phyloP scores from a whole-genome alignment of 2,888 invertebrate species.

The Agriopis leucophaearia region DNA sequence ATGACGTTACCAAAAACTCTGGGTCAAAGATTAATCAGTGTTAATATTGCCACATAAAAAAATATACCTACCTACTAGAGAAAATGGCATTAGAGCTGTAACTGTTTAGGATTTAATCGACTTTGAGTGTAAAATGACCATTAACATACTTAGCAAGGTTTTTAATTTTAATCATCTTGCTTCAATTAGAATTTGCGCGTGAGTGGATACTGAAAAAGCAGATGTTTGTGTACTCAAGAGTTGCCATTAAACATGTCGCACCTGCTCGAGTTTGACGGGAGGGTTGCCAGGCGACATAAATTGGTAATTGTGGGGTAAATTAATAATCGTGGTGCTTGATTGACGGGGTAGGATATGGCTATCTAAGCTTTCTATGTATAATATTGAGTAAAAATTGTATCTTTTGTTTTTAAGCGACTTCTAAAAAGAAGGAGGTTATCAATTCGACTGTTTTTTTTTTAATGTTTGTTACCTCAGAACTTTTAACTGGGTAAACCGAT shows the following conservation, averaged over 20 bases:
- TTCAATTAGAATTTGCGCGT: conserved; percentile 73
- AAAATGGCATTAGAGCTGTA: conserved; percentile 3
- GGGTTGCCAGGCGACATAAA: conserved; percentile 55
- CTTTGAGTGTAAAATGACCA: conserved; percentile 13
- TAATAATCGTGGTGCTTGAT: conserved; percentile 36
- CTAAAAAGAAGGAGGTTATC: too few species aligned
- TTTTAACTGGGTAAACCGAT: too few species aligned
- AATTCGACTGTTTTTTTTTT: too few species aligned
- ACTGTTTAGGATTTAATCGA: conserved; percentile 23
- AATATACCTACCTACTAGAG: not conserved
- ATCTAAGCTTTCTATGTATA: conserved; percentile 2
- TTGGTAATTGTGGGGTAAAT: conserved; percentile 44
- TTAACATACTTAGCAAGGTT: conserved; percentile 20
- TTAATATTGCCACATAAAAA: not conserved
- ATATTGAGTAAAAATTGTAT: not conserved
- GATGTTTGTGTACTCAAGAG: conserved; percentile 69
- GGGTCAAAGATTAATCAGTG: not conserved
- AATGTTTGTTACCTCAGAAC: too few species aligned
- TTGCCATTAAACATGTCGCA: conserved; percentile 71
- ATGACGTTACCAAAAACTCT: not conserved
- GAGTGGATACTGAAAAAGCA: conserved; percentile 80
- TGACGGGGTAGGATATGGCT: conserved; percentile 15
- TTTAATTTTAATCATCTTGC: conserved; percentile 27
- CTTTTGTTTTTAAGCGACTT: too few species aligned
- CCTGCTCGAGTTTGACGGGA: conserved; percentile 68